A percentile compares a stretch with the other conserved stretches of the same genome.
Conservation (phyloP, 1,140 invertebrate genomes). For the Neodiprion pinetum region DNA sequence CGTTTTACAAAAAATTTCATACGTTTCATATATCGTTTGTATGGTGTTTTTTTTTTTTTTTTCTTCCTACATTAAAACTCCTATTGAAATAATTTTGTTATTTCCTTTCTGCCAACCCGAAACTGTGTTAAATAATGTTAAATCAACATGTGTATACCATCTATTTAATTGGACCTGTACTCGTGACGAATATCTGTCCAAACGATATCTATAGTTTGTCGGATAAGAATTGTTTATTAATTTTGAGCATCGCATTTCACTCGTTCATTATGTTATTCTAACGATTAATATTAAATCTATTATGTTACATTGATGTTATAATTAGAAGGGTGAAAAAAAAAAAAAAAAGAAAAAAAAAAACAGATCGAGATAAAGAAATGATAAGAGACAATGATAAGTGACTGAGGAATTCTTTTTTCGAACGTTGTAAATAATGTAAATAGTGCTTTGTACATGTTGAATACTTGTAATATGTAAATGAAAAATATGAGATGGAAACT, state of each 20-base stretch:
- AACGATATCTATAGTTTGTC: too few species aligned
- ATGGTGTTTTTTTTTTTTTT: constrained; percentile 1
- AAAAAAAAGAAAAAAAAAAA: constrained; percentile 12
- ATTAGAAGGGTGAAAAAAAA: constrained; percentile 11
- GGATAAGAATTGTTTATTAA: too few species aligned
- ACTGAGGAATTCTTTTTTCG: constrained; percentile 12
- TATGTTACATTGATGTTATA: too few species aligned
- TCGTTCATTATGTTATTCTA: too few species aligned
- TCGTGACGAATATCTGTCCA: too few species aligned
- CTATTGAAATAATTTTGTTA: too few species aligned
- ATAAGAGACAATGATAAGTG: constrained; percentile 7
- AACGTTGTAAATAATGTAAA: constrained; percentile 57
- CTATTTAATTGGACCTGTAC: too few species aligned
- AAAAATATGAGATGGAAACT: constrained; percentile 42
- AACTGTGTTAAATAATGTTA: too few species aligned
- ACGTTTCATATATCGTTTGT: constrained; percentile 15
- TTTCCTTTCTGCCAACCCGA: too few species aligned
- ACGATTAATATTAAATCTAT: too few species aligned
- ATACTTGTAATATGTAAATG: constrained; percentile 59
- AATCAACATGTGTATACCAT: too few species aligned
- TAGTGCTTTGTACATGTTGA: constrained; percentile 63
- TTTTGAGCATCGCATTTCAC: too few species aligned
- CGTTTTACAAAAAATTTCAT: neutral
- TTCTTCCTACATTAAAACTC: neutral
- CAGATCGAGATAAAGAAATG: neutral